phyloP scores from a whole-genome alignment of 53 echinoderm and acorn worm species.

The Glandiceps talaboti region DNA sequence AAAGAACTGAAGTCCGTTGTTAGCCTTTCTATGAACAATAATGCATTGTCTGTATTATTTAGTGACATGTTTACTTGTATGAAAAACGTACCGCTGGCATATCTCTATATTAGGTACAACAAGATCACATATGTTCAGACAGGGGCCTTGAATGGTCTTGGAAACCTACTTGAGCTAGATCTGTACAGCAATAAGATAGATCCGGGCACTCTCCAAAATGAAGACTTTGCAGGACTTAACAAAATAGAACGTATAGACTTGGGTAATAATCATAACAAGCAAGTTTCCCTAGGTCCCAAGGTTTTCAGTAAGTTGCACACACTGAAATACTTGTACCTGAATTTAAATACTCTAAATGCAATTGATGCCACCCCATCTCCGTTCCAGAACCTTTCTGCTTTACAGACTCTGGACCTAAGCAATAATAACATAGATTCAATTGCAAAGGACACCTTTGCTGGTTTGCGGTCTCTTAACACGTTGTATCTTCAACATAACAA shows the following conservation, averaged over 20 bases:
- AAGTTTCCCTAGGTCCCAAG: conserved; percentile 21
- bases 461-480: conserved; percentile 33
- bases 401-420: conserved; percentile 58
- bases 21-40: conserved; percentile 37
- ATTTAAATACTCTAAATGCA: conserved; percentile 26
- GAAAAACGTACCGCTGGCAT: conserved; percentile 14
- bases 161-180: conserved; percentile 32
- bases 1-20: conserved; percentile 24
- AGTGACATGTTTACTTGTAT: conserved; percentile 38
- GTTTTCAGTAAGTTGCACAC: conserved; percentile 33
- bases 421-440: conserved; percentile 76
- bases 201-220: conserved; percentile 32
- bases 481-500: conserved; percentile 85
- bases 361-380: conserved; percentile 48
- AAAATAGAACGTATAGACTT: conserved; percentile 28
- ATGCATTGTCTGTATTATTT: conserved; percentile 28
- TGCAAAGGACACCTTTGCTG: conserved; percentile 28
- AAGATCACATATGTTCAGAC: conserved; percentile 23
- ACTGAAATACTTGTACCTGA: conserved; percentile 52
- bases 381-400: conserved; percentile 23
- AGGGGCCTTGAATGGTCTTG: conserved; percentile 42
- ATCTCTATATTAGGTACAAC: conserved; percentile 40
- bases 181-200: conserved; percentile 49
- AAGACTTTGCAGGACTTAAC: conserved; percentile 42
- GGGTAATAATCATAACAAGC: conserved; percentile 33